A percentile compares a stretch with the other conserved stretches of the same genome.
Evolutionary conservation across 2,113 vertebrate genomes (phyloP).

Genomic region (Crotalus helleri): DNA sequence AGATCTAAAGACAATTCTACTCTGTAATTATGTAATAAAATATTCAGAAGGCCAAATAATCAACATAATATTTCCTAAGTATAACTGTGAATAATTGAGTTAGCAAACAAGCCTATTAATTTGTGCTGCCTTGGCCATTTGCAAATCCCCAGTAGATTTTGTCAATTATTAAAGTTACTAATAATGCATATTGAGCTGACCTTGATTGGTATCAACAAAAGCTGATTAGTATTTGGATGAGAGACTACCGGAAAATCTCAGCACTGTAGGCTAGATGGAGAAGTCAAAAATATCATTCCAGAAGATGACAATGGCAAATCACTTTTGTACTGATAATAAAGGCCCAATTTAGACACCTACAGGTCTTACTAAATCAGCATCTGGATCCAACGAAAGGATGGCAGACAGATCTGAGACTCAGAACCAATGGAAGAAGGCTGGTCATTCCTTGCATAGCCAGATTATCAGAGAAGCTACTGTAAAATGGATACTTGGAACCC

Average conservation of each 20-base stretch:
- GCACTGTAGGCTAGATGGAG: background rate
- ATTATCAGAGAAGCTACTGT: background rate
- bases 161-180: background rate
- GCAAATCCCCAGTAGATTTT: background rate
- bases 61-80: constrained; percentile 50
- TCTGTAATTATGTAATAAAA: background rate
- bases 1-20: constrained; percentile 54
- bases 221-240: background rate
- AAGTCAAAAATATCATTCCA: background rate
- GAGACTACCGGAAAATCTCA: background rate
- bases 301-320: background rate
- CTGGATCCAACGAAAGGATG: background rate
- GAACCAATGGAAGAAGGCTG: background rate
- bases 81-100: constrained; percentile 48
- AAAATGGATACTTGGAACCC: background rate
- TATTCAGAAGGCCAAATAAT: constrained; percentile 32
- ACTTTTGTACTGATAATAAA: background rate
- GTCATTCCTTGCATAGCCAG: background rate
- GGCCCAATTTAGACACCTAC: background rate
- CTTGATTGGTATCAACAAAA: background rate
- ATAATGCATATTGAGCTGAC: background rate
- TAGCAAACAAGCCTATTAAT: constrained; percentile 50
- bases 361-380: background rate
- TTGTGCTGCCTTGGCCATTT: constrained; percentile 5
- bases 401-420: background rate